A percentile compares a stretch with the other conserved stretches of the same genome.
Evolutionary conservation across 2,113 vertebrate species (phyloP).

Genomic region (Henicopernis longicauda): DNA sequence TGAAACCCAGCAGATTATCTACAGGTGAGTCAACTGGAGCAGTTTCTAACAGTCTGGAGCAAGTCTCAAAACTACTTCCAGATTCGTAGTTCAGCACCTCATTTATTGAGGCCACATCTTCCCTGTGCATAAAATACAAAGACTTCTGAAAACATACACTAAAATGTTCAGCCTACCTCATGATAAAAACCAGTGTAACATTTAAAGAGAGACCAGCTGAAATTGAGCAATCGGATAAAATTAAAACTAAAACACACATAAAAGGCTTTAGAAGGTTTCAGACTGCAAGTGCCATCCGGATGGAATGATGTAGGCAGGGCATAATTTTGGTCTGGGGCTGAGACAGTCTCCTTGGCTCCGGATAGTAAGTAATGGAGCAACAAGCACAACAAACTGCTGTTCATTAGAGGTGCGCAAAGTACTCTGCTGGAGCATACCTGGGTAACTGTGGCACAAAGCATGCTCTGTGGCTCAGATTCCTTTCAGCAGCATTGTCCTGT

Average conservation of each 20-base stretch:
- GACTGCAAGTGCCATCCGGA: neutral
- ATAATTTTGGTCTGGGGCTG: neutral
- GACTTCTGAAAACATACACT: neutral
- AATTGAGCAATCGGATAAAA: neutral
- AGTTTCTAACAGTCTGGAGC: neutral
- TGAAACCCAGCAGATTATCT: neutral
- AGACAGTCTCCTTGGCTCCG: neutral
- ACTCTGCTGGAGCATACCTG: conserved; percentile 49
- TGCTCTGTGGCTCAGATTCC: conserved; percentile 42
- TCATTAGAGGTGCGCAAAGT: neutral
- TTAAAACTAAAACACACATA: neutral
- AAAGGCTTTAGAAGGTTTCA: neutral
- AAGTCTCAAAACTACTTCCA: neutral
- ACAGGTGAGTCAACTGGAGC: neutral
- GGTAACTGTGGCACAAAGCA: conserved; percentile 54
- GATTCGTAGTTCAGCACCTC: neutral
- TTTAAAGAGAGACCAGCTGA: neutral
- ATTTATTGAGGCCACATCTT: neutral
- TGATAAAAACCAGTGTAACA: neutral
- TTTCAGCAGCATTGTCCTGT: conserved; percentile 45
- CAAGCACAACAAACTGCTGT: too few species aligned
- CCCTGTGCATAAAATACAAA: neutral
- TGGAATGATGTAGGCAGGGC: neutral
- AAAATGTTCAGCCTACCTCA: neutral
- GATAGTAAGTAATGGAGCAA: neutral